Conservation (phyloP, 2,113 vertebrate species). For the Nothoprocta pentlandii region DNA sequence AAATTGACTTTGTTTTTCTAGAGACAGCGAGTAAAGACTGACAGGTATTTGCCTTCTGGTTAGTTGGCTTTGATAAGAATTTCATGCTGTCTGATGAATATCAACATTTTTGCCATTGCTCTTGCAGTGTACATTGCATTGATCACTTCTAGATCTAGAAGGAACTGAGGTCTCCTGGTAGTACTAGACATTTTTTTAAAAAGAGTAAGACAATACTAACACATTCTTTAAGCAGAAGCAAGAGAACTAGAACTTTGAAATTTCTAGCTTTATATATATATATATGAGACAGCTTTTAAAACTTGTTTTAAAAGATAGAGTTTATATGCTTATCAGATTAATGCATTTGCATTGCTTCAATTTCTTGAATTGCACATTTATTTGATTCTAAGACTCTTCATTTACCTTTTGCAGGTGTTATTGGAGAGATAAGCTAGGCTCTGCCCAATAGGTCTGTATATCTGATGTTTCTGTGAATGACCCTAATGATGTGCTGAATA, state of each 20-base stretch:
- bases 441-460: neutral
- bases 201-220: neutral
- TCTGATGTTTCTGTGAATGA: neutral
- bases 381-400: neutral
- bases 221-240: neutral
- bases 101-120: too few relatives aligned
- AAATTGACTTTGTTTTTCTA: neutral
- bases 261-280: too few relatives aligned
- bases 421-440: neutral
- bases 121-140: neutral
- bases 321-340: neutral
- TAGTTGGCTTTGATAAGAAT: neutral
- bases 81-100: neutral
- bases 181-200: fast-evolving
- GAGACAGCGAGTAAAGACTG: fast-evolving
- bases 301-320: neutral
- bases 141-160: neutral
- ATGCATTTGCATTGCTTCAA: neutral
- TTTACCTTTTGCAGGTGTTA: neutral
- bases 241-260: neutral
- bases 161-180: neutral
- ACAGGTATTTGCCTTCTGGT: neutral
- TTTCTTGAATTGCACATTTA: neutral
- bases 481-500: neutral
- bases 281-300: neutral